Percentiles rank a stretch among this genome's conserved stretches.
phyloP scores from a whole-genome alignment of 2,888 invertebrate genomes.

The Apamea crenata region DNA sequence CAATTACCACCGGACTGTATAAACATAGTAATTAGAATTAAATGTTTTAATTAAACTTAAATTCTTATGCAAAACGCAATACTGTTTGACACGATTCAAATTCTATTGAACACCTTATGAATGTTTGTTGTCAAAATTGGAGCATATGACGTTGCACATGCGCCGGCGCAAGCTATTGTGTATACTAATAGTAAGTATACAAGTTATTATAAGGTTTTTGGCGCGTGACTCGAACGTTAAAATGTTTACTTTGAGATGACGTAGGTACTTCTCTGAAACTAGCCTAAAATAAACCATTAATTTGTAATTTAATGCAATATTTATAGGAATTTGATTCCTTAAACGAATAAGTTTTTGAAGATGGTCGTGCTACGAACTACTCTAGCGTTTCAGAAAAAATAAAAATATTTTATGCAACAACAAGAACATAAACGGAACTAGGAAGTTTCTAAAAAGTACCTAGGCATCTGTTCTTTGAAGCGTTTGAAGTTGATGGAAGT shows the following conservation, averaged over 20 bases:
- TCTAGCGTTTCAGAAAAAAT: neutral
- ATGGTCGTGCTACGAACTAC: neutral
- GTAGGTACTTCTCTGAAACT: constrained; percentile 74
- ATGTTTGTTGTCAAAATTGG: constrained; percentile 14
- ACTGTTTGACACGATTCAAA: neutral
- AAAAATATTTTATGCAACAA: neutral
- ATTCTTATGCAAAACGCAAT: neutral
- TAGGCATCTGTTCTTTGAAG: neutral
- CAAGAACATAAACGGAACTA: neutral
- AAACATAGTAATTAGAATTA: neutral
- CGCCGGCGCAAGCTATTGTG: constrained; percentile 13
- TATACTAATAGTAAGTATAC: constrained; percentile 9
- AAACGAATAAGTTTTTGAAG: neutral
- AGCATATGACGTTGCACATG: constrained; percentile 9
- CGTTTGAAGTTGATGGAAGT: neutral
- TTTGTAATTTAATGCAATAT: constrained; percentile 15
- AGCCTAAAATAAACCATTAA: constrained; percentile 77
- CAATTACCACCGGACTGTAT: neutral
- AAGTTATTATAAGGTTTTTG: constrained; percentile 52
- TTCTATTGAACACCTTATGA: neutral
- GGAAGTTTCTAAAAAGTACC: neutral
- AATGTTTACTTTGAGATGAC: constrained; percentile 79
- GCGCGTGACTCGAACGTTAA: constrained; percentile 75
- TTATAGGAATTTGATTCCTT: neutral
- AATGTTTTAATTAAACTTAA: constrained; percentile 5